A percentile compares a stretch with the other conserved stretches of the same genome.
Conservation (phyloP, 2,888 invertebrate genomes). For the Idaea straminata region DNA sequence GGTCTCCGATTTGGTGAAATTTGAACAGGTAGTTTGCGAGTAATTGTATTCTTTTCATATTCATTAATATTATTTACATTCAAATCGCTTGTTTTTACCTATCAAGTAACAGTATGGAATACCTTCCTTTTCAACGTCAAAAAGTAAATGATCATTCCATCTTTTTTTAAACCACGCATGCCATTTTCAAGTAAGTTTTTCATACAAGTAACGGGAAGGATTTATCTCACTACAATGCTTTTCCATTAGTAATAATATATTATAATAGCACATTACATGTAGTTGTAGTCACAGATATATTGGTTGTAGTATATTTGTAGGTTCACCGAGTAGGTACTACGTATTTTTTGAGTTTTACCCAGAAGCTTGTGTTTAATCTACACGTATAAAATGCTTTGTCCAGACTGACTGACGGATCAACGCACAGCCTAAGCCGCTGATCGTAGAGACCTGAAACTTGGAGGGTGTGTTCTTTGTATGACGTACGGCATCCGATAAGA, state of each 20-base stretch:
- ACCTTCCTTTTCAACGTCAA: background rate
- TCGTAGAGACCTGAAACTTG: no score
- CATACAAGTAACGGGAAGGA: no score
- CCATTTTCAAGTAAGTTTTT: background rate
- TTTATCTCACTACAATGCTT: background rate
- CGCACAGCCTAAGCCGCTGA: no score
- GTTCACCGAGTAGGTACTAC: background rate
- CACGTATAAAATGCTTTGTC: no score
- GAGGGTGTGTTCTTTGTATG: no score
- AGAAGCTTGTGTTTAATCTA: no score
- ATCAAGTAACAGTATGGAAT: slow-evolving; percentile 1
- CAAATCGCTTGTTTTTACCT: no score
- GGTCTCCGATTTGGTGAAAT: slow-evolving; percentile 49
- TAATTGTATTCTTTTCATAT: slow-evolving; percentile 10
- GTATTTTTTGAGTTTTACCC: no score
- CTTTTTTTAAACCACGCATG: background rate
- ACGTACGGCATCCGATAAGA: no score
- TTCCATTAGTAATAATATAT: background rate
- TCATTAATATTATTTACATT: background rate
- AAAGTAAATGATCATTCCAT: background rate
- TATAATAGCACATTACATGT: background rate
- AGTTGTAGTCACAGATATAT: background rate
- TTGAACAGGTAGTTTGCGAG: slow-evolving; percentile 58
- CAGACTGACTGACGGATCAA: no score
- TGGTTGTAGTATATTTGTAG: background rate